Evolutionary conservation across 2,888 invertebrate genomes (phyloP), one percentile per base, ranked within the genome.

Genomic region (Pegoplata infirma): DNA sequence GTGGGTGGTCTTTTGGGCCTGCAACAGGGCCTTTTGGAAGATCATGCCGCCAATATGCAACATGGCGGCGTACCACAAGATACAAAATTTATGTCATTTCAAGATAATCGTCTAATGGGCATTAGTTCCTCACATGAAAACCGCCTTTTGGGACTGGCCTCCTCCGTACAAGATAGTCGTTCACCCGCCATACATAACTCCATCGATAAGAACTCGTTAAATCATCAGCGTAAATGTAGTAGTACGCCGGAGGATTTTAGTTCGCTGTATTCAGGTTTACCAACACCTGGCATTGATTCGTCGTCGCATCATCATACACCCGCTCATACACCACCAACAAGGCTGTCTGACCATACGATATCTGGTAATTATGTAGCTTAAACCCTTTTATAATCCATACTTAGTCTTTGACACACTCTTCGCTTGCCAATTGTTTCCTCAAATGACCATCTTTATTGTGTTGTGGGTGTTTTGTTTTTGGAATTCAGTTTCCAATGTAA

Each of bases 161-260:
- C 91, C 77, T 91, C 88, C 8, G 87, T 88, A 67, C 89, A 91
- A 81, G 92, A 92, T 86, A 92, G 90, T 84, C 89, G 92, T 71
- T 90, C 91, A 8, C 87, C 91, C 17, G 79, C 79, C 79, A 76
- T 76, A 7, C 71, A 71, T 14, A 83, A 86, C 53, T 85, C 88
- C 25, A 82, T 88, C 40, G 92, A 92, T 86, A 91, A 91, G 85
- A 91, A 92, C 81, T 91, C 92, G 7, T 85, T 88, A 5, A 86
- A 87, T 61, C 84, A 90, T 86, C 89, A 91, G 88, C 86, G 91
- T 85, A 95, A 95, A 90, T 95, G 95, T 90, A 95, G 95, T 90
- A 95, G 95, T 23, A 95, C 95, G 59, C 95, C 95, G 49, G 97
- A 97, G 89, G 97, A 97, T 90, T 97, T 97, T 89, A 93, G 94